Evolutionary conservation across 2,113 vertebrate genomes (phyloP).

Genomic region (Spermophilus dauricus): DNA sequence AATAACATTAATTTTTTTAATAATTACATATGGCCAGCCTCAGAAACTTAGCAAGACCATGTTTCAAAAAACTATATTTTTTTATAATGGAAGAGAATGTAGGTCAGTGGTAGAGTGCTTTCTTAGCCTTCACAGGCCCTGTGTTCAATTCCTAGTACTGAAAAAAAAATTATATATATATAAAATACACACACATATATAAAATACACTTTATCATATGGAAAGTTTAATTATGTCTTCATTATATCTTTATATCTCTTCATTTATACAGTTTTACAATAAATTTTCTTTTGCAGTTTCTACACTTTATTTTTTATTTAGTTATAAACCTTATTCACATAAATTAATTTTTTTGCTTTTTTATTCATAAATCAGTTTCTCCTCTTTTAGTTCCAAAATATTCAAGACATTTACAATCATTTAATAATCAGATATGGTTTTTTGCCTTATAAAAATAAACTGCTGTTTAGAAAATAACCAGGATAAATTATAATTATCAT

Average conservation of each 20-base stretch:
- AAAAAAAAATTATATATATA: not conserved
- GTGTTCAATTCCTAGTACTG: too few relatives aligned
- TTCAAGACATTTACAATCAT: not conserved
- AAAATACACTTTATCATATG: not conserved
- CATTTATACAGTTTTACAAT: not conserved
- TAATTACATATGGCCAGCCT: not conserved
- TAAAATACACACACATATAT: too few relatives aligned
- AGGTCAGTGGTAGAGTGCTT: too few relatives aligned
- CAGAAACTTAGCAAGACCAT: too few relatives aligned
- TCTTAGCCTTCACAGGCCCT: too few relatives aligned
- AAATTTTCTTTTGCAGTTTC: not conserved
- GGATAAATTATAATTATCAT: not conserved
- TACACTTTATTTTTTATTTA: slow-evolving; percentile 35
- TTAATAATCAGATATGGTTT: not conserved
- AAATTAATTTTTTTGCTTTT: slow-evolving; percentile 31
- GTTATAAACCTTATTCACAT: not conserved
- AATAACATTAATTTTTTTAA: not conserved
- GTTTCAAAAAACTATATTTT: too few relatives aligned
- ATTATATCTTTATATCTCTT: not conserved
- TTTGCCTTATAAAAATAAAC: slow-evolving; percentile 12
- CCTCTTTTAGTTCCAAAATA: slow-evolving; percentile 4
- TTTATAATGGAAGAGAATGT: too few relatives aligned
- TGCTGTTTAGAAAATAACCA: not conserved
- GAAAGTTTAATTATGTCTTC: not conserved
- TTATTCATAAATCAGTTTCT: not conserved